Percentiles rank a stretch among this genome's conserved stretches.
These are phyloP conservation scores for Brotogeris chrysoptera DNA, from an alignment of 2,797 vertebrate genomes.

Conservation along the genomic window DNA sequence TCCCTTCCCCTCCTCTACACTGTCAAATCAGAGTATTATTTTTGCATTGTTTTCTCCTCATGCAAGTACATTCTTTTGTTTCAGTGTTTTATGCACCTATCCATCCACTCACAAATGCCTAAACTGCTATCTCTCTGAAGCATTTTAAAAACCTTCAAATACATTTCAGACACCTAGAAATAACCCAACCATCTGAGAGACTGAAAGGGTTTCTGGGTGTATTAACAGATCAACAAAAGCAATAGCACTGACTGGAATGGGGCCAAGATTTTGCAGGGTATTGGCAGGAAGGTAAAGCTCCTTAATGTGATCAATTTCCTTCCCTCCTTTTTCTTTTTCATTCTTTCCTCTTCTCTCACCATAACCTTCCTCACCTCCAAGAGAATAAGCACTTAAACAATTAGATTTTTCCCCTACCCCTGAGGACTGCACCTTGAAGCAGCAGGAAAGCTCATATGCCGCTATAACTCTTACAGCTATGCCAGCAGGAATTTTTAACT, in stretches of 20 bases:
- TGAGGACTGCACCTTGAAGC: conserved; percentile 46
- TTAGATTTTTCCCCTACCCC: conserved; percentile 34
- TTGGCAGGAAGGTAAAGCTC: conserved; percentile 27
- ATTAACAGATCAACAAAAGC: neutral
- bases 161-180: neutral
- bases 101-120: neutral
- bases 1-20: neutral
- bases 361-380: conserved; percentile 12
- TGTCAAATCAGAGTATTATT: neutral
- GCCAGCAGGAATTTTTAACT: conserved; percentile 61
- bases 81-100: neutral
- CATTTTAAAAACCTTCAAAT: neutral
- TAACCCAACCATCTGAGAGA: neutral
- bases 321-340: conserved; percentile 20
- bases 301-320: conserved; percentile 55
- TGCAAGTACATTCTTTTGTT: neutral
- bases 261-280: neutral
- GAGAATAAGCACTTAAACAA: conserved; percentile 51
- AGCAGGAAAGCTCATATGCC: conserved; percentile 53
- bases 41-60: neutral
- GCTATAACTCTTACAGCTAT: conserved; percentile 13
- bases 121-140: neutral
- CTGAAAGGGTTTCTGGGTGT: neutral
- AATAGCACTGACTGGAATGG: neutral
- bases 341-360: conserved; percentile 43